Conservation (phyloP, 2,113 vertebrate species). For the Fulica atra region DNA sequence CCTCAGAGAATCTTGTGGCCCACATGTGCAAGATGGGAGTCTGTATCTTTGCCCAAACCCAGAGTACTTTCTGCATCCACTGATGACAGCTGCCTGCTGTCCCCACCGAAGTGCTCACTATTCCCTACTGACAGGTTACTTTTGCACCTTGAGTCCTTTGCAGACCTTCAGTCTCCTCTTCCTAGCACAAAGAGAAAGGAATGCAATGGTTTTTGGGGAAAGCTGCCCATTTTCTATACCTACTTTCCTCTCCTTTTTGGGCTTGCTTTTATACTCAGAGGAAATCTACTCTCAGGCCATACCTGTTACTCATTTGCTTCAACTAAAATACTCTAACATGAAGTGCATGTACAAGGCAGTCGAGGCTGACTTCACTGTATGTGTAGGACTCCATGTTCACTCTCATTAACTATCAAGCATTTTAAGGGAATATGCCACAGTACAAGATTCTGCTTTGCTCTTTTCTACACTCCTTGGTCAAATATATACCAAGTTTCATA, state of each 20-base stretch:
- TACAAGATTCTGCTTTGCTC: not conserved
- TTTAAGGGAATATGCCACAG: not conserved
- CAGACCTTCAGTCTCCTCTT: not conserved
- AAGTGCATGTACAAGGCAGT: not conserved
- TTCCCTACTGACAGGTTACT: not conserved
- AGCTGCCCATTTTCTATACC: not conserved
- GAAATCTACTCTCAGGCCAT: not conserved
- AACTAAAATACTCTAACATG: not conserved
- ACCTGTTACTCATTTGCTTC: not conserved
- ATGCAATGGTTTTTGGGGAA: not conserved
- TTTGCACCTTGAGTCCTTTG: not conserved
- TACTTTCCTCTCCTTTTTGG: not conserved
- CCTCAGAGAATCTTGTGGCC: not conserved
- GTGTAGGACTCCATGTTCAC: not conserved
- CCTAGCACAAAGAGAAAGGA: not conserved
- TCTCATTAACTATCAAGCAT: not conserved
- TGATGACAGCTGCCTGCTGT: not conserved
- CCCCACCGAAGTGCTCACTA: not conserved
- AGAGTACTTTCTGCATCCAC: not conserved
- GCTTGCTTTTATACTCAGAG: not conserved
- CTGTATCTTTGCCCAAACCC: not conserved
- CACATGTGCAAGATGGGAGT: not conserved
- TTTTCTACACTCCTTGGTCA: not conserved
- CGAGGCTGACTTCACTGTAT: rapidly evolving
- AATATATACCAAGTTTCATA: not conserved